A percentile compares a stretch with the other conserved stretches of the same genome.
phyloP scores from a whole-genome alignment of 2,888 invertebrate species.

The Pollenia labialis region DNA sequence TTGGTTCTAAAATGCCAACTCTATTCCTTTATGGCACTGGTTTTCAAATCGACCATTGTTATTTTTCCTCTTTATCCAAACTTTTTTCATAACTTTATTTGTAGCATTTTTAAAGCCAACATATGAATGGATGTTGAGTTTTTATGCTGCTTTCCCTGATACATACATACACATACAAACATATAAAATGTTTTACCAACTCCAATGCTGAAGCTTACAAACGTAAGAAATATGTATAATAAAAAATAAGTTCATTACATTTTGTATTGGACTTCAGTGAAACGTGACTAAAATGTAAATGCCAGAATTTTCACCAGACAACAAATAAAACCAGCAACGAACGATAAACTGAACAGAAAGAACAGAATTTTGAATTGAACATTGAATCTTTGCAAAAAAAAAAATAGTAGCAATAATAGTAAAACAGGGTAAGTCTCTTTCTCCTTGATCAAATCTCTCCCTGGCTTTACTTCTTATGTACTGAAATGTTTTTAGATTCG shows the following conservation, averaged over 20 bases:
- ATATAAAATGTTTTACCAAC: constrained; percentile 13
- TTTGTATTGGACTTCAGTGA: constrained; percentile 72
- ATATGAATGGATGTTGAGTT: constrained; percentile 61
- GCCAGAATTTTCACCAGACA: constrained; percentile 72
- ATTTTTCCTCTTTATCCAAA: not conserved
- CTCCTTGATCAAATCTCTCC: constrained; percentile 8
- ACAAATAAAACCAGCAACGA: constrained; percentile 46
- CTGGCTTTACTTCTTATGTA: not conserved
- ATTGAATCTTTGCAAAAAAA: not conserved
- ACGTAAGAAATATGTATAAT: constrained; percentile 24
- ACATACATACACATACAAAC: not conserved
- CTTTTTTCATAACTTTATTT: constrained; percentile 11
- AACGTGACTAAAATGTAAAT: constrained; percentile 78
- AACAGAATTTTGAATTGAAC: constrained; percentile 1
- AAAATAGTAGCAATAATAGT: constrained; percentile 24
- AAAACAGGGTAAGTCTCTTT: constrained; percentile 13
- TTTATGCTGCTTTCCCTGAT: constrained; percentile 24
- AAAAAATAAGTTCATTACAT: constrained; percentile 48
- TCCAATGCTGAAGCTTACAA: constrained; percentile 26
- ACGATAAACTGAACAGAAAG: constrained; percentile 50
- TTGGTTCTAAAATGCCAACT: not conserved
- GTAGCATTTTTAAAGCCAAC: constrained; percentile 56
- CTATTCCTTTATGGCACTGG: constrained; percentile 16
- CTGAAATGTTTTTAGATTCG: too few relatives aligned
- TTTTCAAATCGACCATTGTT: constrained; percentile 45